Percentiles rank a stretch among this genome's conserved stretches.
phyloP scores from a whole-genome alignment of 1,140 invertebrate species.

The Coenobita brevimanus region DNA sequence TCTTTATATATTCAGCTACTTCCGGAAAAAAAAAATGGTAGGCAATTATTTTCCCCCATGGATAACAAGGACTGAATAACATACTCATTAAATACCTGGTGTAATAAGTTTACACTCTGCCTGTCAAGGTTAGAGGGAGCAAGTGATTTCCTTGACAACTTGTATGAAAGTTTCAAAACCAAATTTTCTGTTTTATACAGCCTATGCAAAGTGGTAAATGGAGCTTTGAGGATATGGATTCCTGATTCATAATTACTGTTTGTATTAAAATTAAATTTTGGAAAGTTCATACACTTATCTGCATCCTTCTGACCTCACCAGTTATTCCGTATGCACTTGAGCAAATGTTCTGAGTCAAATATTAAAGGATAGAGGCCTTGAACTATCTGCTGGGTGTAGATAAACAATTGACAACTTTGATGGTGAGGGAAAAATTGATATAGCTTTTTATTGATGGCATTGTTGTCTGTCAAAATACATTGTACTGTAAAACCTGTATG shows the following conservation, averaged over 20 bases:
- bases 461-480: conserved; percentile 33
- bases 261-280: no score
- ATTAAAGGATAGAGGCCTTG: background rate
- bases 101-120: conserved; percentile 63
- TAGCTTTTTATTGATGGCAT: conserved; percentile 21
- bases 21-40: background rate
- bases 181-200: background rate
- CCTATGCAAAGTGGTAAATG: background rate
- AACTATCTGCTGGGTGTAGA: background rate
- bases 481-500: conserved; percentile 3
- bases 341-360: no score
- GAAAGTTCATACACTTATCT: background rate
- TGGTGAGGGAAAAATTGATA: background rate
- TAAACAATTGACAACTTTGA: conserved; percentile 19
- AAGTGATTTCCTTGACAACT: conserved; percentile 31
- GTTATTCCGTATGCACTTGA: conserved; percentile 20
- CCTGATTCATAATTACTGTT: no score
- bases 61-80: conserved; percentile 28
- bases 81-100: conserved; percentile 61
- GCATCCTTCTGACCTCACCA: conserved; percentile 10
- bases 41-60: conserved; percentile 22
- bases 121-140: conserved; percentile 51
- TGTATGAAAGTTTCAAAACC: conserved; percentile 60
- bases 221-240: background rate
- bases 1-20: conserved; percentile 48